These are phyloP conservation scores for Anniella stebbinsi DNA, from an alignment of 2,797 vertebrate species.

Conservation along the genomic window DNA sequence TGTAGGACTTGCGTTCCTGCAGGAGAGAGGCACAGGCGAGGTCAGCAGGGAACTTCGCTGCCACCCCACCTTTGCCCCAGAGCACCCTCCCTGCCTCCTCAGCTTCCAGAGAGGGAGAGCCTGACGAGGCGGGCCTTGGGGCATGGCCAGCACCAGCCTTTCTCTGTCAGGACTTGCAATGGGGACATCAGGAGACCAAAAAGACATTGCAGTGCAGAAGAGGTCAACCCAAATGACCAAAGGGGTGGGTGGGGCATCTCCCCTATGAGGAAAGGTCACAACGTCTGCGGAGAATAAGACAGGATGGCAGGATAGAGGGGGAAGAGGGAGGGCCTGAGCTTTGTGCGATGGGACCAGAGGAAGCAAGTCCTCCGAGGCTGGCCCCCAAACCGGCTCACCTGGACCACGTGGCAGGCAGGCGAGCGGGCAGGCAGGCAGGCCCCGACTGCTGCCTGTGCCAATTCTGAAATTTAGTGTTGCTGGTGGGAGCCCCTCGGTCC, in stretches of 20 bases:
- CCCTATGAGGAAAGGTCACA: background rate
- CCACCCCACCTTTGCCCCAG: background rate
- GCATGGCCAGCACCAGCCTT: too few species aligned
- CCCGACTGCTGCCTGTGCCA: too few species aligned
- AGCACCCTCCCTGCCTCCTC: rapidly evolving
- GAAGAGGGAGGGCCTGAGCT: too few species aligned
- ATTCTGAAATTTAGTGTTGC: too few species aligned
- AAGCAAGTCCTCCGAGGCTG: background rate
- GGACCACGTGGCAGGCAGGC: too few species aligned
- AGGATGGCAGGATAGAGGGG: background rate
- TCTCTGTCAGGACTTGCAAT: background rate
- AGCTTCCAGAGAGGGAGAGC: too few species aligned
- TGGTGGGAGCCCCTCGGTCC: too few species aligned
- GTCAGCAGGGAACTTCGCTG: background rate
- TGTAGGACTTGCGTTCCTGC: slow-evolving; percentile 90
- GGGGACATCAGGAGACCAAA: background rate
- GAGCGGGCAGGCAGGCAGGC: too few species aligned
- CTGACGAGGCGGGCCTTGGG: too few species aligned
- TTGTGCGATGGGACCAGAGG: background rate
- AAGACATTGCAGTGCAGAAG: too few species aligned
- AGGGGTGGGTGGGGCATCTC: background rate
- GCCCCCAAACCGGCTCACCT: background rate
- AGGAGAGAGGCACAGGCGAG: rapidly evolving
- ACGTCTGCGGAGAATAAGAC: rapidly evolving
- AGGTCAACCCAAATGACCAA: background rate